Percentiles rank a stretch among this genome's conserved stretches.
These are phyloP conservation scores for Tethea ocularis DNA, from an alignment of 2,888 invertebrate species.

Conservation along the genomic window DNA sequence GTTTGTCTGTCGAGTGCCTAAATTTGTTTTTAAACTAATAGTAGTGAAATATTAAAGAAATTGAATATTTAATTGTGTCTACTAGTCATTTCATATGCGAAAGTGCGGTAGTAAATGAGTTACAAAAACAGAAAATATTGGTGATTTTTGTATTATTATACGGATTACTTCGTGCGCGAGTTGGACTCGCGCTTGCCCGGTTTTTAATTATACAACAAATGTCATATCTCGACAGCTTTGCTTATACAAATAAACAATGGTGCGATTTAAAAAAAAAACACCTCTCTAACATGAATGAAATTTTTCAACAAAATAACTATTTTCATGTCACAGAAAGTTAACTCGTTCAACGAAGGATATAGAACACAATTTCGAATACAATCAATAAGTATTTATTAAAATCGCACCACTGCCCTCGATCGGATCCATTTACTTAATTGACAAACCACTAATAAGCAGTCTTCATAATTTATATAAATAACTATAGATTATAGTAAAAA, in stretches of 20 bases:
- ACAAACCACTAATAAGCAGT: conserved; percentile 79
- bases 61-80: too few relatives aligned
- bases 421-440: conserved; percentile 64
- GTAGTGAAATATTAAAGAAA: too few relatives aligned
- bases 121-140: too few relatives aligned
- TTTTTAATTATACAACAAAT: neutral
- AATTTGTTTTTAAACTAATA: too few relatives aligned
- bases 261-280: neutral
- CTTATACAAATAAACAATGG: neutral
- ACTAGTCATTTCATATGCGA: too few relatives aligned
- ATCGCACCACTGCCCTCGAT: conserved; percentile 41
- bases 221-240: conserved; percentile 2
- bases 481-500: conserved; percentile 67
- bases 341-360: neutral
- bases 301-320: too few relatives aligned
- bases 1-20: too few relatives aligned
- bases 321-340: neutral
- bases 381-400: conserved; percentile 14
- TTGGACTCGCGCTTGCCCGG: too few relatives aligned
- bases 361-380: neutral
- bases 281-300: too few relatives aligned
- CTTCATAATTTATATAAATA: conserved; percentile 69
- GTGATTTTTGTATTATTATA: too few relatives aligned
- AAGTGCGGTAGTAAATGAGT: too few relatives aligned
- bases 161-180: too few relatives aligned